Percentiles rank a stretch among this genome's conserved stretches.
phyloP scores from a whole-genome alignment of 2,113 vertebrate genomes.

The Prionailurus bengalensis region DNA sequence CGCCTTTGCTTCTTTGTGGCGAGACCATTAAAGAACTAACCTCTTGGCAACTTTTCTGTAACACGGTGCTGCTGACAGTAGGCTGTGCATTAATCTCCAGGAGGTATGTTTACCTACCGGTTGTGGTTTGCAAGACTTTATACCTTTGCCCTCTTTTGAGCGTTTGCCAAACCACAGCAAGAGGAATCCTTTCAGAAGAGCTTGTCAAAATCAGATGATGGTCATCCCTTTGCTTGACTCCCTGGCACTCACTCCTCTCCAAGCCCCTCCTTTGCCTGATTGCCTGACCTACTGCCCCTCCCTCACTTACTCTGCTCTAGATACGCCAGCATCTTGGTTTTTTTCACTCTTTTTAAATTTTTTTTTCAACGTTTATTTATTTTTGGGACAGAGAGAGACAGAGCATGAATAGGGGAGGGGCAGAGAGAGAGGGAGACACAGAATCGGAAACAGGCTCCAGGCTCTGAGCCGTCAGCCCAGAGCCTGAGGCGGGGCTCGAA shows the following conservation, averaged over 20 bases:
- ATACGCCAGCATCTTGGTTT: background rate
- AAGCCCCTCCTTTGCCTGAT: background rate
- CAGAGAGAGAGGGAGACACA: no score
- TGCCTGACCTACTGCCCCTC: background rate
- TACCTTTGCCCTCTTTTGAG: background rate
- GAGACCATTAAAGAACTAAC: background rate
- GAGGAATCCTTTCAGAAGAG: background rate
- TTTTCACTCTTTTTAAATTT: background rate
- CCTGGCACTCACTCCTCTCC: background rate
- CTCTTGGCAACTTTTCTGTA: background rate
- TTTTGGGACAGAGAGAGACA: no score
- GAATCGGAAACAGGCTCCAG: no score
- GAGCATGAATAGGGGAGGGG: no score
- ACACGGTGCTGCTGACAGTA: background rate
- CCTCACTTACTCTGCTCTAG: background rate
- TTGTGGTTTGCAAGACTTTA: background rate
- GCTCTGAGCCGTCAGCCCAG: no score
- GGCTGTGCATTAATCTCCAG: background rate
- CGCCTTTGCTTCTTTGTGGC: background rate
- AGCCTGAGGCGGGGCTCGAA: no score
- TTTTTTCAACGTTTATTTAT: no score
- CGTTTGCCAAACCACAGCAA: background rate
- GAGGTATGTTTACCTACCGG: background rate
- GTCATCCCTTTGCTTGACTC: background rate
- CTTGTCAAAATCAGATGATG: background rate